Evolutionary conservation across 2,113 vertebrate genomes (phyloP).

Genomic region (Scalopus aquaticus): DNA sequence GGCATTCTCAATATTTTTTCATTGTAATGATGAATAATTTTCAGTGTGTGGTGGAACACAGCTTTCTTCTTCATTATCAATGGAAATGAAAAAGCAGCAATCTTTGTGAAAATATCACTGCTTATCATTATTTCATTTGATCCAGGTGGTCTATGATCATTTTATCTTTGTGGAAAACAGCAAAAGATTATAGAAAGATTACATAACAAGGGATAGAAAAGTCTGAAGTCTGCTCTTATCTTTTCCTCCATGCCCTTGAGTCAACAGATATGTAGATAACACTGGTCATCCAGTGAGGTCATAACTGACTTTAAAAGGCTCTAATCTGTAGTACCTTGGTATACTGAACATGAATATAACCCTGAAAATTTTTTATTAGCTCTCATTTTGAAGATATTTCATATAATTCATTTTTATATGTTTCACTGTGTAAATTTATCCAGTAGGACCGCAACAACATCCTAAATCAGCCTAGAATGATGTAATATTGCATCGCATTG

Average conservation of each 20-base stretch:
- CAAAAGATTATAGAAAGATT: conserved; percentile 24
- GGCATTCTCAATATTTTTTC: background rate
- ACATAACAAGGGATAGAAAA: background rate
- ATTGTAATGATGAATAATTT: conserved; percentile 26
- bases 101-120: conserved; percentile 21
- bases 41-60: background rate
- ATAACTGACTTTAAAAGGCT: too few species aligned
- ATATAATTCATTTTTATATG: too few species aligned
- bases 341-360: too few species aligned
- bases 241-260: conserved; percentile 12
- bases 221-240: background rate
- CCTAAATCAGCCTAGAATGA: too few species aligned
- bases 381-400: too few species aligned
- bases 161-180: conserved; percentile 43
- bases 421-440: too few species aligned
- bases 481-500: too few species aligned
- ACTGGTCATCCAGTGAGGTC: too few species aligned
- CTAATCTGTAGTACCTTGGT: too few species aligned
- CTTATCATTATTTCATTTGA: conserved; percentile 55
- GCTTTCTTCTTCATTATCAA: background rate
- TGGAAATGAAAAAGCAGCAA: conserved; percentile 44
- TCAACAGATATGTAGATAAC: background rate
- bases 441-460: too few species aligned
- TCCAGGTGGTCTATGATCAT: conserved; percentile 17
- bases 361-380: too few species aligned